Evolutionary conservation across 2,888 invertebrate species (phyloP), one percentile per base, ranked within the genome.

Genomic region (Neelides folsomi): DNA sequence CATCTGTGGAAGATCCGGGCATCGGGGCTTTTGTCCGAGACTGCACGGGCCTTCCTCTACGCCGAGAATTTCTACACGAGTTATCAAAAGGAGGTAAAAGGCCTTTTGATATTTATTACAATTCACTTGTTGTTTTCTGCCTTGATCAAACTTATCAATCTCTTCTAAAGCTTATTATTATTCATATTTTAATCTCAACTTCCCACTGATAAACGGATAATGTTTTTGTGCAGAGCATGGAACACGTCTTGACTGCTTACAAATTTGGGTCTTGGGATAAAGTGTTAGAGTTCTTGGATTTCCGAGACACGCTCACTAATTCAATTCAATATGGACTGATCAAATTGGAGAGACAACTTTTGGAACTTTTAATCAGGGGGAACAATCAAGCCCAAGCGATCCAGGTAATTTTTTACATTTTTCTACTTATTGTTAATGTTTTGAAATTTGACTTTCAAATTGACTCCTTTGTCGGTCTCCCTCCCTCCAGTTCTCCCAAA

Each of bases 181-280:
- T n/a, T n/a, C n/a, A n/a, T n/a, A n/a, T n/a, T n/a, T n/a, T n/a
- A n/a, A n/a, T n/a, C n/a, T n/a, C n/a, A n/a, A n/a, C n/a, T n/a
- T n/a, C n/a, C n/a, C n/a, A n/a, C n/a, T n/a, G n/a, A n/a, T n/a
- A n/a, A n/a, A n/a, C n/a, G n/a, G n/a, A n/a, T n/a, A n/a, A 20
- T 46, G 54, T 47, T 51, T 7, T 36, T 45, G 68, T 68, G 20
- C 74, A 88, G 86, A 86, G 88, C 66, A 79, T 87, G 45, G 94
- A 94, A 70, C 87, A 90, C 69, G 76, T 94, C 49, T 86, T 90
- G 20, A 82, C 86, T 67, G 86, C 88, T 8, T 94, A 93, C 74
- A 92, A 93, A 68, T 93, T 83, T 71, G 93, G 94, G 10, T 90
- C 93, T 42, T 93, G 93, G 73, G 80, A 83, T 62, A 92, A 93